phyloP scores from a whole-genome alignment of 2,113 vertebrate species.

The Burhinus oedicnemus region DNA sequence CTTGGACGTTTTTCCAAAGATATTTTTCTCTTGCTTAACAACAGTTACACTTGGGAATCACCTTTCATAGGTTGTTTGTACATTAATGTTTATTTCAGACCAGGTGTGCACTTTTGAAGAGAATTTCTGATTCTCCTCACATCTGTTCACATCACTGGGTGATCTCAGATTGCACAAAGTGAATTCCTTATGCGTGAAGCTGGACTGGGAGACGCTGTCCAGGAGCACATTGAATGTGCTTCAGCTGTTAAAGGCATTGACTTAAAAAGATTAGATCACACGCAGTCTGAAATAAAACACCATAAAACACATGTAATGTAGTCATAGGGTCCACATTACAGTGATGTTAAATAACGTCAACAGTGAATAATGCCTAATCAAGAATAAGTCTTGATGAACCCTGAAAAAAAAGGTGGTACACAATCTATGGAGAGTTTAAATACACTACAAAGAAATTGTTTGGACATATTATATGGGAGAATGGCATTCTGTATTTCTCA shows the following conservation, averaged over 20 bases:
- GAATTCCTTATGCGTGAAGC: not conserved
- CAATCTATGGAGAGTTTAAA: not conserved
- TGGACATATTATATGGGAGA: not conserved
- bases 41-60: not conserved
- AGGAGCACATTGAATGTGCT: not conserved
- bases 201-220: not conserved
- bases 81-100: not conserved
- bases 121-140: not conserved
- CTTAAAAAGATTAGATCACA: not conserved
- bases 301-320: not conserved
- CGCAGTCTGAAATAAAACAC: not conserved
- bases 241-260: not conserved
- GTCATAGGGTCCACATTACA: rapidly evolving
- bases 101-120: not conserved
- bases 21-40: not conserved
- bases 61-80: not conserved
- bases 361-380: not conserved
- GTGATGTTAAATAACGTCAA: not conserved
- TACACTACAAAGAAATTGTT: not conserved
- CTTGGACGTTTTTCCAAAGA: not conserved
- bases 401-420: not conserved
- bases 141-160: not conserved
- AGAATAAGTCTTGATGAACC: not conserved
- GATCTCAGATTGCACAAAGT: not conserved
- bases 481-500: not conserved